phyloP scores from a whole-genome alignment of 2,113 vertebrate species.

The Mungos mungo region DNA sequence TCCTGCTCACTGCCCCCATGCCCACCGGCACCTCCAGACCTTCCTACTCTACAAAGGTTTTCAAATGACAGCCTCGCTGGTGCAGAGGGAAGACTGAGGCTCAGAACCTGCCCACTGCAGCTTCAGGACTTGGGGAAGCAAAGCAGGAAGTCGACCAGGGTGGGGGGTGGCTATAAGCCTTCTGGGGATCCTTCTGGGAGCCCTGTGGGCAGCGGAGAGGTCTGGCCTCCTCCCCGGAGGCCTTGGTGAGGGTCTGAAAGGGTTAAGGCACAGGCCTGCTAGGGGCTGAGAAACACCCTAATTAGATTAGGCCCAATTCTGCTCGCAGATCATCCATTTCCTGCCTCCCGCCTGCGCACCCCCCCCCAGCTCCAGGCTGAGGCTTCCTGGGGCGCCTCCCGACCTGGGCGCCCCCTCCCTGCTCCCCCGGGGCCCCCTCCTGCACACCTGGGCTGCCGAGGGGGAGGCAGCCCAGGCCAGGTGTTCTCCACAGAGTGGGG shows the following conservation, averaged over 20 bases:
- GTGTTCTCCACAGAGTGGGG: conserved; percentile 51
- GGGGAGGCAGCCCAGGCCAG: conserved; percentile 54
- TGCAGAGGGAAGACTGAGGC: neutral
- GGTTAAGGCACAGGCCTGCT: conserved; percentile 78
- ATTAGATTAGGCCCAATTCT: conserved; percentile 84
- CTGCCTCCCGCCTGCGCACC: conserved; percentile 67
- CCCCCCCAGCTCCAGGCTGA: conserved; percentile 55
- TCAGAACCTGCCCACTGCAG: neutral
- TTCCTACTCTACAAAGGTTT: neutral
- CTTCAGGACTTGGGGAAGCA: neutral
- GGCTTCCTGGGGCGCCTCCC: conserved; percentile 67
- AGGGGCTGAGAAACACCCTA: conserved; percentile 70
- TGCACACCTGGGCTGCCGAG: conserved; percentile 61
- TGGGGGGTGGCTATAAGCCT: neutral
- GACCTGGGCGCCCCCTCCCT: conserved; percentile 57
- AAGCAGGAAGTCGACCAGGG: neutral
- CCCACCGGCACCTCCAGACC: neutral
- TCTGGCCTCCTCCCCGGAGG: conserved; percentile 38
- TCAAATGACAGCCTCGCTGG: neutral
- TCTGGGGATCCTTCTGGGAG: neutral
- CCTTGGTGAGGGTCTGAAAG: conserved; percentile 45
- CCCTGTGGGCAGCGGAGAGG: neutral
- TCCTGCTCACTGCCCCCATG: neutral
- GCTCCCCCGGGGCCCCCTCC: neutral
- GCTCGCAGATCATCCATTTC: conserved; percentile 80